These are phyloP conservation scores for Eurosta solidaginis DNA, from an alignment of 1,140 invertebrate genomes.

Conservation along the genomic window DNA sequence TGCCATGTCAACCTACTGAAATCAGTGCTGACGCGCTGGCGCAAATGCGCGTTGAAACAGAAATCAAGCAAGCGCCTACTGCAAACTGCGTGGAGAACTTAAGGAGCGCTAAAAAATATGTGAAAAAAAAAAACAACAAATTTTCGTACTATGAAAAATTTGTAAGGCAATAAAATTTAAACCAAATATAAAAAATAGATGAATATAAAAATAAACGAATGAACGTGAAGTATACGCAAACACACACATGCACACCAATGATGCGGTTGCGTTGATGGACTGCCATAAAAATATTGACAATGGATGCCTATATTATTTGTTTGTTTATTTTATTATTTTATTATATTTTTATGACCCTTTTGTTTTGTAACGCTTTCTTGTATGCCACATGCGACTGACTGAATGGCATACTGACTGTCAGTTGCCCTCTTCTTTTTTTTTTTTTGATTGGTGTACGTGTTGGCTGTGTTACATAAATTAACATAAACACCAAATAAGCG, in stretches of 20 bases:
- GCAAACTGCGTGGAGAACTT: not conserved
- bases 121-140: not conserved
- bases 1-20: not conserved
- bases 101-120: not conserved
- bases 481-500: not conserved
- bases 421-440: not conserved
- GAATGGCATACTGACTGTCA: not conserved
- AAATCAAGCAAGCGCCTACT: too few species aligned
- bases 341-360: not conserved
- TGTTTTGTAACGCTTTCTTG: not conserved
- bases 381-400: not conserved
- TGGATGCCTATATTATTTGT: too few species aligned
- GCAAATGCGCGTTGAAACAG: not conserved
- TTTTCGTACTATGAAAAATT: not conserved
- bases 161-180: not conserved
- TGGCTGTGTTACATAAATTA: slow-evolving; percentile 19
- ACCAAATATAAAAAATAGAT: not conserved
- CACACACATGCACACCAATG: not conserved
- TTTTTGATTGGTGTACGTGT: not conserved
- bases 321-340: too few species aligned
- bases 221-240: too few species aligned
- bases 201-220: not conserved
- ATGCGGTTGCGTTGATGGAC: not conserved
- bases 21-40: not conserved
- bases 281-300: not conserved